Conservation (phyloP, 2,888 invertebrate genomes). For the Cephus pygmeus region DNA sequence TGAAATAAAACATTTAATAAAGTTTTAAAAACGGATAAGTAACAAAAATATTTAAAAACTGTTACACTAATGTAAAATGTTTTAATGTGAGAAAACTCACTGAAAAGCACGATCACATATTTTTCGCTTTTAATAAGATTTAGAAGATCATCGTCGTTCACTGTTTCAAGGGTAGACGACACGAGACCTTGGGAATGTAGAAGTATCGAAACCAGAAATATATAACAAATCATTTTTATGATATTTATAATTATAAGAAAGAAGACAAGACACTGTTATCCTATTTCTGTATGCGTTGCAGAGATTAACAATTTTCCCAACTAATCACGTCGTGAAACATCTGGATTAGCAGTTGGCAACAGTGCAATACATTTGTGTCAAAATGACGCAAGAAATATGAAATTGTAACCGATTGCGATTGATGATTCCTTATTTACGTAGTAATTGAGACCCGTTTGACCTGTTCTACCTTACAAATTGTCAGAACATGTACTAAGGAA, state of each 20-base stretch:
- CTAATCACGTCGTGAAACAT: no score
- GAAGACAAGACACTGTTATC: not conserved
- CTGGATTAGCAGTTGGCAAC: no score
- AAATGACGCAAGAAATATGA: no score
- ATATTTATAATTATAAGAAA: slow-evolving; percentile 14
- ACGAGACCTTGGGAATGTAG: slow-evolving; percentile 15
- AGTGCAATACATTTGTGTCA: no score
- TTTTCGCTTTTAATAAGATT: slow-evolving; percentile 82
- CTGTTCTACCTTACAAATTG: no score
- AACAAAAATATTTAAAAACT: slow-evolving; percentile 24
- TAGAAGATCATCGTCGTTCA: slow-evolving; percentile 83
- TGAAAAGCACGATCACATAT: slow-evolving; percentile 83
- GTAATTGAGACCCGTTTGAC: no score
- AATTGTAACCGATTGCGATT: no score
- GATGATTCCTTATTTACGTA: no score
- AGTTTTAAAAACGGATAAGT: slow-evolving; percentile 2
- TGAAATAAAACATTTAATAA: not conserved
- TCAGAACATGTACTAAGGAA: no score
- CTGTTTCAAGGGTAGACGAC: slow-evolving; percentile 69
- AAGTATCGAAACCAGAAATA: slow-evolving; percentile 30
- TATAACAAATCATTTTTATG: slow-evolving; percentile 33
- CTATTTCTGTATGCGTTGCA: not conserved
- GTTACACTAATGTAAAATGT: slow-evolving; percentile 2
- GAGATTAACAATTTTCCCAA: slow-evolving; percentile 10
- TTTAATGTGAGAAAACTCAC: slow-evolving; percentile 70